Evolutionary conservation across 2,888 invertebrate species (phyloP), one percentile per base, ranked within the genome.

Genomic region (Oscheius myriophilus): DNA sequence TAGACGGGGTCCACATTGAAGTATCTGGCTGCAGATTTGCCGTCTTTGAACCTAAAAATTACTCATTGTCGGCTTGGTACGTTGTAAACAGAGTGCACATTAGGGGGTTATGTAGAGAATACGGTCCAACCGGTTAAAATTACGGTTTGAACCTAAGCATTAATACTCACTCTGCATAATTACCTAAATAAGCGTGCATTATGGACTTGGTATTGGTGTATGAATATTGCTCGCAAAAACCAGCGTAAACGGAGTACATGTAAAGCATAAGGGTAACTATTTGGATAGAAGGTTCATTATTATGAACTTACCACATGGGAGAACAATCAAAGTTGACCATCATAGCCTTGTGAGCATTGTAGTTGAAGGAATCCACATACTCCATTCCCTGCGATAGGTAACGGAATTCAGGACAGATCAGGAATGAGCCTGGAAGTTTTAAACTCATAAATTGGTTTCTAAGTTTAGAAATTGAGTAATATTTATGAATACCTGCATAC

Each of bases 271-370:
- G n/a, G n/a, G n/a, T n/a, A n/a, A n/a, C n/a, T n/a, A n/a, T n/a
- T 18, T 9, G 18, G 21, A n/a, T n/a, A 21, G 51, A n/a, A 14
- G 18, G 21, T 21, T 51, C 51, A 21, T 21, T 51, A 16, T 55
- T 3, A 39, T 45, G 12, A 9, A 63, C 52, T 53, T 89, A 95
- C 96, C 97, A 98, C 93, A 98, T 93, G 1, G 95, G 95, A 0
- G 97, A 96, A 87, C 97, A 98, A 88, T 98, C 98, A 80, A 98
- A 98, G 88, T 97, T 95, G 11, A 97, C 93, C 95, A 98, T 93
- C 87, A 98, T 89, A 95, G 97, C 97, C 88, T 98, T 98, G 69
- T 96, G 96, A 0, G 97, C 95, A 88, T 99, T 98, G 88, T 97
- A 97, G 2, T 96, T 96, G 76, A 97, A 92, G 0, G 97, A 97